A percentile compares a stretch with the other conserved stretches of the same genome.
Conservation (phyloP, 1,140 invertebrate species). For the Heliconius nattereri region DNA sequence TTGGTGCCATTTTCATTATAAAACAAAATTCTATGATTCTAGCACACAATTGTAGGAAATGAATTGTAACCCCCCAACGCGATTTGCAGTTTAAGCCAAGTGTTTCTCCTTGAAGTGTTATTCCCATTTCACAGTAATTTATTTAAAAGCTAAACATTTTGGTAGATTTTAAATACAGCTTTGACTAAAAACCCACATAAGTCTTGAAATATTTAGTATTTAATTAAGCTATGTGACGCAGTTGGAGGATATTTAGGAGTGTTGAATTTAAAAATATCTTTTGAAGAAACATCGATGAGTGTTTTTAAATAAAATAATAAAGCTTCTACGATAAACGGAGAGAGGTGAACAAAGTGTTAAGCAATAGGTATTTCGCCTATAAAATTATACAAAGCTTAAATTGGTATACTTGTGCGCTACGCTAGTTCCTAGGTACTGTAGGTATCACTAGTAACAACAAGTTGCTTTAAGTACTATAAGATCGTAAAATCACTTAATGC, state of each 20-base stretch:
- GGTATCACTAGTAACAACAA: neutral
- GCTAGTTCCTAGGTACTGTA: neutral
- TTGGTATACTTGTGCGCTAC: neutral
- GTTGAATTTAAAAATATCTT: no score
- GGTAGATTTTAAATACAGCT: neutral
- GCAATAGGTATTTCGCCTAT: no score
- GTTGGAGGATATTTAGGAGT: no score
- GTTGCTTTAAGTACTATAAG: neutral
- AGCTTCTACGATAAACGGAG: no score
- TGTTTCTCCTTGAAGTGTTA: neutral
- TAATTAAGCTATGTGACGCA: no score
- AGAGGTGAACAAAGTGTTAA: no score
- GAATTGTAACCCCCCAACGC: conserved; percentile 17
- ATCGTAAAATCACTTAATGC: conserved; percentile 13
- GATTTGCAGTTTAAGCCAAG: conserved; percentile 20
- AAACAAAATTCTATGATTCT: neutral
- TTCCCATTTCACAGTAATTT: neutral
- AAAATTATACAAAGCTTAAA: no score
- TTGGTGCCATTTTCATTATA: neutral
- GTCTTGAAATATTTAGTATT: no score
- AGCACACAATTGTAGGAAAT: conserved; percentile 30
- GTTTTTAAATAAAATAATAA: no score
- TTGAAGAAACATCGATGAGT: no score
- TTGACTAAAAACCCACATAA: neutral
- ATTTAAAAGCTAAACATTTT: neutral